Evolutionary conservation across 92 coral and sea anemone genomes (phyloP), one percentile per base, ranked within the genome.

Genomic region (Desmophyllum pertusum): DNA sequence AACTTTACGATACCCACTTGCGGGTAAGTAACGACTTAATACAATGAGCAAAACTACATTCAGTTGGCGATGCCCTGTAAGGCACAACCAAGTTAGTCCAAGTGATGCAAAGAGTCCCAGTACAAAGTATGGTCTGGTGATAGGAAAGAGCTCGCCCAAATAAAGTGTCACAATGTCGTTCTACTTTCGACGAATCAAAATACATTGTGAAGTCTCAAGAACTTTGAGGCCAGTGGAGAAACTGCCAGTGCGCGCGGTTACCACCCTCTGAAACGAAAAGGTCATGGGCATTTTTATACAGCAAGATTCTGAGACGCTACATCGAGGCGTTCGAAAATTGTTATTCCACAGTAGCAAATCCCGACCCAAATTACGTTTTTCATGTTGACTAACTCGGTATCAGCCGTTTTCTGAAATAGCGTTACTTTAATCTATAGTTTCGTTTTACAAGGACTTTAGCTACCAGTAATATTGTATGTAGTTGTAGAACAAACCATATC

Each of bases 231-330:
- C 33, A 57, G 64, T 57, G 15, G 8, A 57, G 14, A n/a, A 57
- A n/a, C 13, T 27, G 64, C 6, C 33, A 11, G 65, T 14, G 33
- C 31, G 15, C 10, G 25, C 65, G 73, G 83, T 29, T 57, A 25
- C 73, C 62, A 35, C 84, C 75, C 76, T n/a, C n/a, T n/a, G n/a
- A 21, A 30, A 31, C 18, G 8, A 80, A 25, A 68, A 61, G 42
- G 42, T 31, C 71, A 18, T 17, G 4, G 10, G 73, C 73, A 67
- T 43, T 36, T 21, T 50, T 21, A 50, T 19, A 17, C 23, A 33
- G 5, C 25, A 35, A 37, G n/a, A 38, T 67, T 67, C 42, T 35
- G 25, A 67, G 15, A 35, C 45, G 42, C 43, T 38, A 67, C 41
- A 36, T 17, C 18, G 8, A 18, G 25, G 42, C 3, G 40, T 67